Conservation (phyloP, 1,140 invertebrate genomes). For the Drosophila athabasca region DNA sequence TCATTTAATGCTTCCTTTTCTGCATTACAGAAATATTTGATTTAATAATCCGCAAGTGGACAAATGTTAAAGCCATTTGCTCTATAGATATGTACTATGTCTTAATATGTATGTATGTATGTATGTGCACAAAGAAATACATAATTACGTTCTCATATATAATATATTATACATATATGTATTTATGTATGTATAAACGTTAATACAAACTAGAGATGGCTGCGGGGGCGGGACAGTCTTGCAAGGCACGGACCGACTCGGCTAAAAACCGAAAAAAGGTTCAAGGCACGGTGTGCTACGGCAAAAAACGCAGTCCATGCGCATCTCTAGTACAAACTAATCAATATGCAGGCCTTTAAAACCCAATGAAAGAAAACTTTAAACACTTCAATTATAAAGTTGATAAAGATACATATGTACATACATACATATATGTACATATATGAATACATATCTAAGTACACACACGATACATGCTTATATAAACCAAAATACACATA, state of each 20-base stretch:
- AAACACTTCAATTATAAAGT: constrained; percentile 6
- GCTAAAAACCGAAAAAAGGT: not conserved
- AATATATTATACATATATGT: not conserved
- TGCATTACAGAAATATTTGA: too few relatives aligned
- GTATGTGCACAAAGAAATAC: too few relatives aligned
- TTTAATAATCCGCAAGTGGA: too few relatives aligned
- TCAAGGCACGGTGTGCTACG: not conserved
- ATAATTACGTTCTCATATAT: too few relatives aligned
- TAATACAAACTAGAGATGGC: too few relatives aligned
- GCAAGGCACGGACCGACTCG: not conserved
- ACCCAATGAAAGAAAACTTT: not conserved
- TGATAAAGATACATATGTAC: not conserved
- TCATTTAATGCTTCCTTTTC: too few relatives aligned
- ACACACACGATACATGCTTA: constrained; percentile 11
- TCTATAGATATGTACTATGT: not conserved
- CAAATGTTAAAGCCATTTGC: not conserved
- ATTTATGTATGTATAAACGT: too few relatives aligned
- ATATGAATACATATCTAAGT: constrained; percentile 23
- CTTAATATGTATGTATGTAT: constrained; percentile 1
- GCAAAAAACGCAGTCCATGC: not conserved
- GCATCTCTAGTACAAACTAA: constrained; percentile 2
- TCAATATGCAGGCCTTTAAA: not conserved
- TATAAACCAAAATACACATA: constrained; percentile 20
- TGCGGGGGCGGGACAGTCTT: too few relatives aligned
- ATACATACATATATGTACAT: not conserved